These are phyloP conservation scores for Globia sparganii DNA, from an alignment of 2,888 invertebrate species.

Conservation along the genomic window DNA sequence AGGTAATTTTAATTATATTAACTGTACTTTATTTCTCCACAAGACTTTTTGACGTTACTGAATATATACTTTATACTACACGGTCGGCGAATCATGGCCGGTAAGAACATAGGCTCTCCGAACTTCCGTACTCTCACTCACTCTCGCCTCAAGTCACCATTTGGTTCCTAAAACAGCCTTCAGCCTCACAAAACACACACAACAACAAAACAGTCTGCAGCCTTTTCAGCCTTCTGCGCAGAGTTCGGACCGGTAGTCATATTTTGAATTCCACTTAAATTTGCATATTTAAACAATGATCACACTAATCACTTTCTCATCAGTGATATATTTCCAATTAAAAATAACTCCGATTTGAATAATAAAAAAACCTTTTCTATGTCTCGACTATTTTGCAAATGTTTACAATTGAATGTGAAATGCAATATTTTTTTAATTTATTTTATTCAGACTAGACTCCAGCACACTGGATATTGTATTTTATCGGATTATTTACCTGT, in stretches of 20 bases:
- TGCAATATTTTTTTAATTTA: too few relatives aligned
- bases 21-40: not conserved
- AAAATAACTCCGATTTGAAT: slow-evolving; percentile 13
- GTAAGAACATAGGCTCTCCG: not conserved
- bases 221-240: not conserved
- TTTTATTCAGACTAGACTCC: too few relatives aligned
- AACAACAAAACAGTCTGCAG: too few relatives aligned
- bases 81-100: not conserved
- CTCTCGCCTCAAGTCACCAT: not conserved
- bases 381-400: slow-evolving; percentile 10
- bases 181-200: too few relatives aligned
- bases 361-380: not conserved
- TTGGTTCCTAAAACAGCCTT: not conserved
- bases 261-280: too few relatives aligned
- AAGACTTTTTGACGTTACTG: not conserved
- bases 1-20: not conserved
- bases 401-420: not conserved
- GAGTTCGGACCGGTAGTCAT: not conserved
- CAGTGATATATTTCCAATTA: not conserved
- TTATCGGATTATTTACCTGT: not conserved
- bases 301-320: not conserved
- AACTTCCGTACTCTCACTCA: not conserved
- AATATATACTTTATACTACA: not conserved
- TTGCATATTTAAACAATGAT: not conserved
- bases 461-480: not conserved